Evolutionary conservation across 2,113 vertebrate species (phyloP).

Genomic region (Xiphophorus couchianus): DNA sequence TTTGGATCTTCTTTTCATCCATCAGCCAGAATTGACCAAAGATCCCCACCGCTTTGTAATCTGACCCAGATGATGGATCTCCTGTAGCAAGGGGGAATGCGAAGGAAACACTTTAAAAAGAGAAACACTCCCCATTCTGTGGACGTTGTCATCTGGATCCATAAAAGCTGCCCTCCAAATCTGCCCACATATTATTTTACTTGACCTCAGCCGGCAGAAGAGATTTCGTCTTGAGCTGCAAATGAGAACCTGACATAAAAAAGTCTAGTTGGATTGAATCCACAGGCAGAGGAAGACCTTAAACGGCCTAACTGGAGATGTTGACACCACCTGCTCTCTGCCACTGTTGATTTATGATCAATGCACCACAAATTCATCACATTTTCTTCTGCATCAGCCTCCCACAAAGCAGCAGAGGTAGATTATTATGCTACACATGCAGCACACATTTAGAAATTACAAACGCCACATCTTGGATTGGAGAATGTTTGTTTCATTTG

Average conservation of each 20-base stretch:
- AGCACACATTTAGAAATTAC: slow-evolving; percentile 36
- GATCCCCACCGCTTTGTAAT: slow-evolving; percentile 73
- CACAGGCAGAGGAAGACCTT: slow-evolving; percentile 28
- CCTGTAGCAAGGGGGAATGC: slow-evolving; percentile 41
- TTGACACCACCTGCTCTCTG: slow-evolving; percentile 48
- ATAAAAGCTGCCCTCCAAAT: slow-evolving; percentile 64
- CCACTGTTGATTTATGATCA: slow-evolving; percentile 55
- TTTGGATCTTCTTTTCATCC: slow-evolving; percentile 68
- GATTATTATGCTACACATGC: slow-evolving; percentile 34
- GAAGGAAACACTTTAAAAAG: slow-evolving; percentile 52
- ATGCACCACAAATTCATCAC: slow-evolving; percentile 49
- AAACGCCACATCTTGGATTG: slow-evolving; percentile 8
- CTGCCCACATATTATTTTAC: slow-evolving; percentile 77
- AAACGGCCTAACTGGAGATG: slow-evolving; percentile 30
- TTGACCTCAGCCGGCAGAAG: slow-evolving; percentile 54
- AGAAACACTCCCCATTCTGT: slow-evolving; percentile 4
- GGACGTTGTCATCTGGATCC: slow-evolving; percentile 65
- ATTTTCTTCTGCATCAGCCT: slow-evolving; percentile 45
- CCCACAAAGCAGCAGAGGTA: slow-evolving; percentile 23
- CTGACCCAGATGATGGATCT: slow-evolving; percentile 72
- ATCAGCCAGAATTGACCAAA: slow-evolving; percentile 58
- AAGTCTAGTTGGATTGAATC: slow-evolving; percentile 64
- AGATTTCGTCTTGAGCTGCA: slow-evolving; percentile 41
- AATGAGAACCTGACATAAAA: slow-evolving; percentile 69
- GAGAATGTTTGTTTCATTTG: slow-evolving; percentile 35